phyloP scores from a whole-genome alignment of 2,797 vertebrate species.

The Buceros bicornis region DNA sequence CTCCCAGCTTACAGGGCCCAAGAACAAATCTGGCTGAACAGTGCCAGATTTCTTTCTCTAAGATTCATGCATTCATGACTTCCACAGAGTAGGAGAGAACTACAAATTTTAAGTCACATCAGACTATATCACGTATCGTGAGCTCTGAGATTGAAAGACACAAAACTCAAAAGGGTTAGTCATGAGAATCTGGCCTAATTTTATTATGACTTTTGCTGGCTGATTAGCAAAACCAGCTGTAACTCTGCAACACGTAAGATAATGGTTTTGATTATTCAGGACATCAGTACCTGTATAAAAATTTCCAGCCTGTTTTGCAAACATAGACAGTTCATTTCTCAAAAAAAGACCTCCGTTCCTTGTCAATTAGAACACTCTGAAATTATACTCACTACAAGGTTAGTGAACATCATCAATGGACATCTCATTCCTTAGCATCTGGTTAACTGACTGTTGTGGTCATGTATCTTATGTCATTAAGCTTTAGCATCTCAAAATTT shows the following conservation, averaged over 20 bases:
- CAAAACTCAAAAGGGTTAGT: neutral
- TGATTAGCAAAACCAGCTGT: neutral
- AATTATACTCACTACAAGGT: neutral
- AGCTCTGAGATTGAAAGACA: neutral
- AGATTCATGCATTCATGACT: neutral
- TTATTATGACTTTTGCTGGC: neutral
- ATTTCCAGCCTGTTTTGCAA: neutral
- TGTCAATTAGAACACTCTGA: neutral
- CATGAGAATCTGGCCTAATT: neutral
- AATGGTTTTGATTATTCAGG: neutral
- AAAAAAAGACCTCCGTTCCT: neutral
- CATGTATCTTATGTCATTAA: neutral
- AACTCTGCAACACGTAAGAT: neutral
- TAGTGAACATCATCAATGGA: neutral
- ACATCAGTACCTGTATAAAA: fast-evolving
- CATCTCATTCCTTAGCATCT: neutral
- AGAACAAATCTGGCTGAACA: neutral
- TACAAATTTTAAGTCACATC: neutral
- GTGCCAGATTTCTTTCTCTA: neutral
- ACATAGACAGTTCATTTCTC: neutral
- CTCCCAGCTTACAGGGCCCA: fast-evolving
- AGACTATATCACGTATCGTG: fast-evolving
- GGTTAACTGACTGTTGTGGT: neutral
- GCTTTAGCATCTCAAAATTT: neutral
- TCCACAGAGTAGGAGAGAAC: neutral